Percentiles rank a stretch among this genome's conserved stretches.
Evolutionary conservation across 2,888 invertebrate species (phyloP).

Genomic region (Pediacus dermestoides): DNA sequence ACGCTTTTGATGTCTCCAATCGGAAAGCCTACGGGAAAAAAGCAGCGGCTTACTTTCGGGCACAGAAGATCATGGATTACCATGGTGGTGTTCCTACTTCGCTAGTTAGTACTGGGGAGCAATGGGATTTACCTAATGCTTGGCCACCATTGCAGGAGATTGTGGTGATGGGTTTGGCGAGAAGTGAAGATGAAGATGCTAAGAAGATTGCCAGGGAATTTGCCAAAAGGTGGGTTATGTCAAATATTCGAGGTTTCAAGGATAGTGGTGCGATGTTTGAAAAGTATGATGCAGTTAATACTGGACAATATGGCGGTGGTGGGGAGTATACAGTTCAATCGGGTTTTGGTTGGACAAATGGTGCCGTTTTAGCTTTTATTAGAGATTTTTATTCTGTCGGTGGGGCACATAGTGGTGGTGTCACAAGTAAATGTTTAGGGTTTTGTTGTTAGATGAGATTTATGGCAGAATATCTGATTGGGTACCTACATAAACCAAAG

Average conservation of each 20-base stretch:
- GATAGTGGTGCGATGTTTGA: conserved; percentile 65
- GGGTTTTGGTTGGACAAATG: conserved; percentile 40
- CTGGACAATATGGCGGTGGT: conserved; percentile 67
- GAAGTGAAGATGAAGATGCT: conserved; percentile 55
- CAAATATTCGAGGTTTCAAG: conserved; percentile 60
- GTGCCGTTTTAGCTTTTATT: conserved; percentile 49
- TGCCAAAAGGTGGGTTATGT: conserved; percentile 65
- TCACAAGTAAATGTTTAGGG: too few relatives aligned
- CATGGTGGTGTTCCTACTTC: conserved; percentile 70
- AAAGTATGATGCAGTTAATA: conserved; percentile 62
- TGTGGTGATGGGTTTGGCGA: conserved; percentile 64
- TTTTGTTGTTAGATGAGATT: too few relatives aligned
- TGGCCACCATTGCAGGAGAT: conserved; percentile 82
- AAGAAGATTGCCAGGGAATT: conserved; percentile 60
- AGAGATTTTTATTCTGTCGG: conserved; percentile 53
- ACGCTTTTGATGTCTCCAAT: conserved; percentile 22
- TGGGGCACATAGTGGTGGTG: too few relatives aligned
- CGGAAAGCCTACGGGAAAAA: conserved; percentile 46
- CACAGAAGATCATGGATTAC: conserved; percentile 42
- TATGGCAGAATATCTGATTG: too few relatives aligned
- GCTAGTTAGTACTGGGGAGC: conserved; percentile 50
- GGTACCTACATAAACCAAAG: too few relatives aligned
- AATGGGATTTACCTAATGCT: conserved; percentile 81
- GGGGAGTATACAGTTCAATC: conserved; percentile 59
- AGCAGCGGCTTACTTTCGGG: conserved; percentile 55